These are phyloP conservation scores for Schizopygopsis malacanthus DNA, from an alignment of 2,797 vertebrate genomes.

Conservation along the genomic window DNA sequence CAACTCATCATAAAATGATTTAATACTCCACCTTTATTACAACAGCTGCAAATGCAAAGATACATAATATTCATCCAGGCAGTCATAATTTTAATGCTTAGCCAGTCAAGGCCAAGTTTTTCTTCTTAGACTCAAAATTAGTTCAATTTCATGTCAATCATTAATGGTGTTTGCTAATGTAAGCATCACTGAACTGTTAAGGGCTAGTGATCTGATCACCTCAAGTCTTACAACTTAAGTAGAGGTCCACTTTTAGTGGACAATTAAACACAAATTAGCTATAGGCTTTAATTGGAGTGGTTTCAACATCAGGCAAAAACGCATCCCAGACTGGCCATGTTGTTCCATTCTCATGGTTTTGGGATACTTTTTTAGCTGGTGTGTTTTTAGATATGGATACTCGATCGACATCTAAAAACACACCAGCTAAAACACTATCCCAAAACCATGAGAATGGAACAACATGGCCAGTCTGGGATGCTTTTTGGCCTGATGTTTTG, in stretches of 20 bases:
- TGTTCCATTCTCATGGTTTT: background rate
- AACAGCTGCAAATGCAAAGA: background rate
- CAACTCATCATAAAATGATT: background rate
- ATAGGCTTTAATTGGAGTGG: background rate
- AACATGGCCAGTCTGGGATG: background rate
- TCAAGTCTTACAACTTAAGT: background rate
- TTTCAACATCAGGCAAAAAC: background rate
- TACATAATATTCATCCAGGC: background rate
- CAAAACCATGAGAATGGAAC: background rate
- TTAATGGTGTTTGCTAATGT: background rate
- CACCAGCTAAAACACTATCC: background rate
- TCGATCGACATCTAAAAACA: background rate
- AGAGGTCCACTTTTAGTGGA: background rate
- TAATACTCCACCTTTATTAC: background rate
- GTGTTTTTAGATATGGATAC: no score
- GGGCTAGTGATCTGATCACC: background rate
- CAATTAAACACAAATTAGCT: background rate
- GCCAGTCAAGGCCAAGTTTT: background rate
- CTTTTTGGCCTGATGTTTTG: background rate
- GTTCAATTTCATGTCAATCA: conserved; percentile 4
- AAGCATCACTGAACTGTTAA: background rate
- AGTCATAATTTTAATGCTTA: background rate
- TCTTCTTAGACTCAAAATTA: background rate
- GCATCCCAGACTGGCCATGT: background rate
- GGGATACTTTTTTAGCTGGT: no score